These are phyloP conservation scores for Acleris cristana DNA, from an alignment of 2,888 invertebrate species.

Conservation along the genomic window DNA sequence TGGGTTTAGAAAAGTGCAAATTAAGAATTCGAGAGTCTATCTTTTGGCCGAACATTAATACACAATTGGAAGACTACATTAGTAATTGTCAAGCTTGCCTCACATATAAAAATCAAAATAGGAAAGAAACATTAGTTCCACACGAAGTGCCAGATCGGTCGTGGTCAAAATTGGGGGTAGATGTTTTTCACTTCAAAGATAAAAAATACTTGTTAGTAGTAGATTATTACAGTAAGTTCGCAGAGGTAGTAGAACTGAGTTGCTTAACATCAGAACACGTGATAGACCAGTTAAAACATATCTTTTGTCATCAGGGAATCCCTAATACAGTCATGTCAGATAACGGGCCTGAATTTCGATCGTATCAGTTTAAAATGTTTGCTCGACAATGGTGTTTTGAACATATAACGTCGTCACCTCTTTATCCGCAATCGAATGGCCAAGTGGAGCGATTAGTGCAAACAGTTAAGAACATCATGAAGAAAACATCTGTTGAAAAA, in stretches of 20 bases:
- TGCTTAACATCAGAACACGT: not conserved
- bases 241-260: not conserved
- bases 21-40: not conserved
- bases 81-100: slow-evolving; percentile 5
- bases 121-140: not conserved
- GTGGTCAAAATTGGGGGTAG: too few species aligned
- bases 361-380: not conserved
- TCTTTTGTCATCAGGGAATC: not conserved
- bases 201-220: too few species aligned
- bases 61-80: not conserved
- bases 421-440: not conserved
- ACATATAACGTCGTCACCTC: slow-evolving; percentile 2
- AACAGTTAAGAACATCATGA: slow-evolving; percentile 1
- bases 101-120: not conserved
- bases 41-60: slow-evolving; percentile 7
- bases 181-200: too few species aligned
- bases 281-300: not conserved
- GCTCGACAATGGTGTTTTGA: slow-evolving; percentile 3
- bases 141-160: not conserved
- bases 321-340: not conserved
- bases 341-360: not conserved
- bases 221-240: too few species aligned
- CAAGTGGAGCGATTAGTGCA: slow-evolving; percentile 6
- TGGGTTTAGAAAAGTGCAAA: not conserved
- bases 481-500: slow-evolving; percentile 4